These are phyloP conservation scores for Nemotelus pantherinus DNA, from an alignment of 2,888 invertebrate genomes.

Conservation along the genomic window DNA sequence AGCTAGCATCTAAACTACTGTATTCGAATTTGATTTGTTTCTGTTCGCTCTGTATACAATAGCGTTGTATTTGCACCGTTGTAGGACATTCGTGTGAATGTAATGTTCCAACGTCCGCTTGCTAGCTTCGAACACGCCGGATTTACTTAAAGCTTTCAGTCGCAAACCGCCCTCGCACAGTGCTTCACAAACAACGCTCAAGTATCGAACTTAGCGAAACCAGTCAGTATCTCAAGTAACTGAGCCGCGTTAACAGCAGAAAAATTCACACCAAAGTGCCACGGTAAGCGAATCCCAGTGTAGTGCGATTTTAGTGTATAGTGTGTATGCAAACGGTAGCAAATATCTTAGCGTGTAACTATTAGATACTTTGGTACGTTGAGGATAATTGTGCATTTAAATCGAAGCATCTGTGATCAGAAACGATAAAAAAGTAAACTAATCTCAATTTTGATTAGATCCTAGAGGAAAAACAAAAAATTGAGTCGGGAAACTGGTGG, in stretches of 20 bases:
- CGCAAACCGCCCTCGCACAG: neutral
- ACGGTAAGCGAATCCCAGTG: constrained; percentile 37
- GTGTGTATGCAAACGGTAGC: neutral
- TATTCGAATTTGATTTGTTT: no score
- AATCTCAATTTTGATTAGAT: neutral
- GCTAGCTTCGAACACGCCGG: neutral
- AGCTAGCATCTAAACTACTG: no score
- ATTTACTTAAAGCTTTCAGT: constrained; percentile 20
- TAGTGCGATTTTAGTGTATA: constrained; percentile 38
- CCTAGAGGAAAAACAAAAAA: neutral
- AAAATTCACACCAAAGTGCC: constrained; percentile 4
- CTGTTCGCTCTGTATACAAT: no score
- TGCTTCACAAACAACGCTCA: constrained; percentile 14
- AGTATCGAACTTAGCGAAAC: neutral
- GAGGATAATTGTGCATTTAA: no score
- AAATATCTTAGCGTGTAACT: neutral
- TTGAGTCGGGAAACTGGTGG: constrained; percentile 29
- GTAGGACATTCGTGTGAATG: no score
- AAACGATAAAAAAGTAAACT: no score
- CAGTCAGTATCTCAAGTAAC: neutral
- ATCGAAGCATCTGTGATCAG: no score
- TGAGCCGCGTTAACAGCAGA: constrained; percentile 11
- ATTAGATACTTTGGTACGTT: no score
- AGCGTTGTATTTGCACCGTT: no score
- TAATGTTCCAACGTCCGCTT: no score